phyloP scores from a whole-genome alignment of 2,888 invertebrate species.

The Timandra comae region DNA sequence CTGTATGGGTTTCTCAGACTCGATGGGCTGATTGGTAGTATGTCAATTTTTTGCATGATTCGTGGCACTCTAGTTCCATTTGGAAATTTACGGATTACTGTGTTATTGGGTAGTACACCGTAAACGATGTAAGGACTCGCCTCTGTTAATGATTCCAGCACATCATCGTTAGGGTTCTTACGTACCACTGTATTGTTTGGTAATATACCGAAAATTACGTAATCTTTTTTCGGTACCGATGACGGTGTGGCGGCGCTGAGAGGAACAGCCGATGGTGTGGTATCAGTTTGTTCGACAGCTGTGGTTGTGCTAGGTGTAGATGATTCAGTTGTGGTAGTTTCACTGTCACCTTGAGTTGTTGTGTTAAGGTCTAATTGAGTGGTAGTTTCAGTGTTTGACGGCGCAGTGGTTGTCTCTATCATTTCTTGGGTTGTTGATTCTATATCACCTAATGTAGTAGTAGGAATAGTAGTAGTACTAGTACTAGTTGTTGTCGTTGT shows the following conservation, averaged over 20 bases:
- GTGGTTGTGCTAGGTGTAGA: slow-evolving; percentile 23
- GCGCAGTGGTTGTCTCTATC: slow-evolving; percentile 1
- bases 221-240: slow-evolving; percentile 79
- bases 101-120: slow-evolving; percentile 86
- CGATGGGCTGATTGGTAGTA: slow-evolving; percentile 78
- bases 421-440: not conserved
- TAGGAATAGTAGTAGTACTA: slow-evolving; percentile 8
- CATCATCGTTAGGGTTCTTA: slow-evolving; percentile 82
- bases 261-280: slow-evolving; percentile 37
- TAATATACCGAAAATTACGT: slow-evolving; percentile 84
- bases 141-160: slow-evolving; percentile 81
- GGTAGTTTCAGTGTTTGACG: slow-evolving; percentile 21
- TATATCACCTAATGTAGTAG: slow-evolving; percentile 13
- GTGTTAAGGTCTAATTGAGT: slow-evolving; percentile 32
- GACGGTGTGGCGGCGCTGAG: slow-evolving; percentile 34
- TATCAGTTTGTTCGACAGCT: slow-evolving; percentile 34
- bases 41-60: slow-evolving; percentile 75
- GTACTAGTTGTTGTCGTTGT: slow-evolving; percentile 24
- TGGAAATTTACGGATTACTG: slow-evolving; percentile 86
- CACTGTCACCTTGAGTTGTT: slow-evolving; percentile 30
- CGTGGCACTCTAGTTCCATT: slow-evolving; percentile 88
- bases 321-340: slow-evolving; percentile 25
- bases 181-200: slow-evolving; percentile 88
- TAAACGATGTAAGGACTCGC: slow-evolving; percentile 84
- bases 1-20: slow-evolving; percentile 78